phyloP scores from a whole-genome alignment of 2,113 vertebrate species.

The Chloebia gouldiae region DNA sequence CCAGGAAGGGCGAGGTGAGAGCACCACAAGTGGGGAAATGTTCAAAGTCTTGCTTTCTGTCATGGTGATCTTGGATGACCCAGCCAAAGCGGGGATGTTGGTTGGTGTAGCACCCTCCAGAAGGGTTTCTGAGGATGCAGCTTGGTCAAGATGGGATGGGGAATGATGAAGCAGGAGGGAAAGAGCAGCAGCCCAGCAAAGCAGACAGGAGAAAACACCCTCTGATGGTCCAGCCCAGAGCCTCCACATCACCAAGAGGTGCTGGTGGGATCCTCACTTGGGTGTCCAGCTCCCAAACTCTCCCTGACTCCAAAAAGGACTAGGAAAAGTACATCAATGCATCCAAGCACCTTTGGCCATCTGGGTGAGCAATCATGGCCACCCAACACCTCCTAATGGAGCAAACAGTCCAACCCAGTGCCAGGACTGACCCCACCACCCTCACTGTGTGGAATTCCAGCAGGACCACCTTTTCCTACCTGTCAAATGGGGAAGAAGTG shows the following conservation, averaged over 20 bases:
- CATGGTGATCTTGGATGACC: accelerated
- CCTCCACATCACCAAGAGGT: not conserved
- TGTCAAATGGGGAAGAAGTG: accelerated
- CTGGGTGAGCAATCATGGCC: not conserved
- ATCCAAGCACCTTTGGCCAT: not conserved
- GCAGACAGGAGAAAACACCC: not conserved
- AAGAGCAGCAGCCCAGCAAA: not conserved
- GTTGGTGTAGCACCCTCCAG: not conserved
- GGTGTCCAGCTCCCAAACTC: not conserved
- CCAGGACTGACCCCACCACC: too few relatives aligned
- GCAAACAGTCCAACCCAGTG: accelerated
- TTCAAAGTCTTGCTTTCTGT: not conserved
- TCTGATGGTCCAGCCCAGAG: not conserved
- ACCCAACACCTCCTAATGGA: accelerated
- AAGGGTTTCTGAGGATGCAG: not conserved
- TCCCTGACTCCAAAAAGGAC: accelerated
- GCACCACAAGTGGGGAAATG: accelerated
- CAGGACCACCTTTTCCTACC: accelerated
- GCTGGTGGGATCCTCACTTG: accelerated
- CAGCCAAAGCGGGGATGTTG: accelerated
- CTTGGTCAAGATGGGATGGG: not conserved
- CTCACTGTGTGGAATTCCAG: accelerated
- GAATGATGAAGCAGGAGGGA: not conserved
- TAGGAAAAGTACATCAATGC: not conserved
- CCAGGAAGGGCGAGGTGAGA: not conserved